Evolutionary conservation across 2,113 vertebrate species (phyloP).

Genomic region (Trachemys scripta): DNA sequence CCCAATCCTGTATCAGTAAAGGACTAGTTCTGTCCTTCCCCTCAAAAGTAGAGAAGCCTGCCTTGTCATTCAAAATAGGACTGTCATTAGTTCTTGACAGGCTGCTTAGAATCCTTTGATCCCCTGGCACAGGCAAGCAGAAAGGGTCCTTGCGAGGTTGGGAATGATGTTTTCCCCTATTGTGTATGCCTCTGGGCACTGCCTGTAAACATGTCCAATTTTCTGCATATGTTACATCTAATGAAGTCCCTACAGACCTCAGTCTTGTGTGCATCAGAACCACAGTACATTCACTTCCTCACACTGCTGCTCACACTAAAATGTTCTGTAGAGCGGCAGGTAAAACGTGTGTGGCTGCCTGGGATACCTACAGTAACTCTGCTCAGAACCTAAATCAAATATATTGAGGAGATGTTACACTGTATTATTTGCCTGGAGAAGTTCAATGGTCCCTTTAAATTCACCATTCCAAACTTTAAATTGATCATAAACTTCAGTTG

Average conservation of each 20-base stretch:
- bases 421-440: background rate
- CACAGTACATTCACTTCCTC: background rate
- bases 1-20: background rate
- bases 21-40: background rate
- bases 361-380: background rate
- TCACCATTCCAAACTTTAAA: background rate
- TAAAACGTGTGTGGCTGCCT: background rate
- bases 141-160: accelerated
- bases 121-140: background rate
- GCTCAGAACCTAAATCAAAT: background rate
- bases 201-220: background rate
- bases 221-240: background rate
- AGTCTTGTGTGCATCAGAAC: background rate
- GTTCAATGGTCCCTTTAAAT: background rate
- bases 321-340: background rate
- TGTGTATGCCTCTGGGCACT: background rate
- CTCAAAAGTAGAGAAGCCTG: background rate
- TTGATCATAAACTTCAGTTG: background rate
- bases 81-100: background rate
- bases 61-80: background rate
- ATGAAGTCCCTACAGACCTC: background rate
- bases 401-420: background rate
- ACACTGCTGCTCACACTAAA: background rate
- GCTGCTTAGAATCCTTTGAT: background rate
- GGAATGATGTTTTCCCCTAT: background rate